Base-by-base conservation (phyloP, 2,797 vertebrate species). In the Cheirogaleus major region DNA sequence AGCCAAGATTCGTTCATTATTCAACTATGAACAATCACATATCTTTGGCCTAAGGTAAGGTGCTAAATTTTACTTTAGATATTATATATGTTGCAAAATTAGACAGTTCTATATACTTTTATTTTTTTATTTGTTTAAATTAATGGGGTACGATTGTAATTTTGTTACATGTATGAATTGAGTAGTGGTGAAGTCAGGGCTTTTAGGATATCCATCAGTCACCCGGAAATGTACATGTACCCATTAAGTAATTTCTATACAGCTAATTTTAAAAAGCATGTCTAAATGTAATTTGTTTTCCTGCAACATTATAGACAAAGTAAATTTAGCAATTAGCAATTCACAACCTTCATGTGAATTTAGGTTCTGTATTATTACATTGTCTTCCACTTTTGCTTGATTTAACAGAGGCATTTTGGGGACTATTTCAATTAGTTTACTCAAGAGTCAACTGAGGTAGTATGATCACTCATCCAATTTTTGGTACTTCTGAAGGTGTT, bases 1-100 rank as follows among this genome's bases (percentile, higher is more conserved):
- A 92, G 99, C 99, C 85, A 99, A 99, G 99, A 99, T 99, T 97
- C 99, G 98, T 98, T 99, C 99, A 22, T 99, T 99, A 96, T 99
- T 99, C 98, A 99, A 98, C 99, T 99, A 99, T 61, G 99, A 99
- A 95, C 99, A 99, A 97, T 99, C 99, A 70, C 99, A 99, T 98
- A 99, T 99, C 41, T 99, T 99, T 97, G 99, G 99, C 95, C 98
- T 99, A 89, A 99, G 99, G 99, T 99, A 99, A 99, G 99, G 96
- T 97, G 20, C 82, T 97, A 89, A 82, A 95, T 96, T 92, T 96
- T 61, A 95, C 27, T 61, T 97, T 41, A 85, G 32, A 80, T 95
- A 17, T 45, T 79, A n/a, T 27, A 65, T 83, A 5, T 79, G 18
- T 69, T 82, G 10, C 5, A 73, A 80, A 67, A 22, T 41, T 82